Conservation (phyloP, 2,888 invertebrate species). For the Entomobrya proxima region DNA sequence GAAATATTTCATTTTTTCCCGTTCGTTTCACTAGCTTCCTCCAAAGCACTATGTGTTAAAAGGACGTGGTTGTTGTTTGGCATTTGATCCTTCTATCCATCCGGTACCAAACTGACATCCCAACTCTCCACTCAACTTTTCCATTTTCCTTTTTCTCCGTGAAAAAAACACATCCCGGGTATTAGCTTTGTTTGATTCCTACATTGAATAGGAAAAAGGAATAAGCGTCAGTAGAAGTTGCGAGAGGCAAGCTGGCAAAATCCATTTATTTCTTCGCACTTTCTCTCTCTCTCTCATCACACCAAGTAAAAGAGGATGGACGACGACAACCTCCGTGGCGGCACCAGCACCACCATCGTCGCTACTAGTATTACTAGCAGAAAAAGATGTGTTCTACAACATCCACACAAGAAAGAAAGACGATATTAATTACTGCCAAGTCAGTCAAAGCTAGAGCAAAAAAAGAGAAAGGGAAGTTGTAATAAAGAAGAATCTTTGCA, state of each 20-base stretch:
- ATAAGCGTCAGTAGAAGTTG: slow-evolving; percentile 11
- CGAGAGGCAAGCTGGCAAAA: not conserved
- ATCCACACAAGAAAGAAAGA: not conserved
- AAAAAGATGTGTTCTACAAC: not conserved
- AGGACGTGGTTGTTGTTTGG: slow-evolving; percentile 2
- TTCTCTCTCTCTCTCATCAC: not conserved
- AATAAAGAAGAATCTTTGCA: not conserved
- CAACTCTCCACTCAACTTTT: not conserved
- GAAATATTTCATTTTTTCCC: not conserved
- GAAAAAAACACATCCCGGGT: not conserved
- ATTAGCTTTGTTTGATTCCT: not conserved
- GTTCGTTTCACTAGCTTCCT: not conserved
- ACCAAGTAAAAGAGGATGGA: not conserved
- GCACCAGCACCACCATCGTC: not conserved
- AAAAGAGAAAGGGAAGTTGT: not conserved
- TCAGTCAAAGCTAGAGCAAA: not conserved
- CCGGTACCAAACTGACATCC: slow-evolving; percentile 3
- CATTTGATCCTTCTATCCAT: slow-evolving; percentile 44
- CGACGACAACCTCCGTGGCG: not conserved
- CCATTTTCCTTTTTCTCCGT: not conserved
- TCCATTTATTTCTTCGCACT: slow-evolving; percentile 13
- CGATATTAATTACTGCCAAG: slow-evolving; percentile 55
- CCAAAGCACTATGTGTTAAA: not conserved
- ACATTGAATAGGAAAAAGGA: not conserved
- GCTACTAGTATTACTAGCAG: not conserved